These are phyloP conservation scores for Nesogale talazaci DNA, from an alignment of 2,113 vertebrate species.

Conservation along the genomic window DNA sequence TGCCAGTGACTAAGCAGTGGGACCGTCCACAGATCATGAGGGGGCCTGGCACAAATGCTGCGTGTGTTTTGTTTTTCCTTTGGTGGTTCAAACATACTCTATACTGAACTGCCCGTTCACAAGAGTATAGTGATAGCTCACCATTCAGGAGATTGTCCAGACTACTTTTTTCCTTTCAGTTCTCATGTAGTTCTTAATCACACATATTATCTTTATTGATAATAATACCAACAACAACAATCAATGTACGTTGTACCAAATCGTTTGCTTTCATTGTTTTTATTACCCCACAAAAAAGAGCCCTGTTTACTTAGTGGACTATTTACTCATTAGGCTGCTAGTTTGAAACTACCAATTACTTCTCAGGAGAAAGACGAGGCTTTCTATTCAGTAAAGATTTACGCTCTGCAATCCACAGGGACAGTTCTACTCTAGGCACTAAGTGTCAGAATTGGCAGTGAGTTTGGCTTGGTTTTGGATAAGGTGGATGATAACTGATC, in stretches of 20 bases:
- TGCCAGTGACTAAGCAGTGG: background rate
- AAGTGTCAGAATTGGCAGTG: too few species aligned
- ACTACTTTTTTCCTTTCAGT: conserved; percentile 28
- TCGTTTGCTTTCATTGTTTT: conserved; percentile 51
- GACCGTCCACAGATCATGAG: background rate
- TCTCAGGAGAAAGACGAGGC: too few species aligned
- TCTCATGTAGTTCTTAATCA: background rate
- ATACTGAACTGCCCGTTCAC: background rate
- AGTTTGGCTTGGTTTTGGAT: too few species aligned
- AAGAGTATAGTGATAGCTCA: conserved; percentile 37
- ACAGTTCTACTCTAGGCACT: too few species aligned
- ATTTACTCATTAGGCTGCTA: too few species aligned
- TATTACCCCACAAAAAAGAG: background rate
- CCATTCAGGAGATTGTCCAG: conserved; percentile 53
- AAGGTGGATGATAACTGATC: background rate
- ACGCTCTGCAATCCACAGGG: too few species aligned
- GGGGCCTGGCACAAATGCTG: conserved; percentile 8
- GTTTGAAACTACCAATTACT: too few species aligned
- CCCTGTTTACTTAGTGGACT: too few species aligned
- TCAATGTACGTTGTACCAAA: background rate
- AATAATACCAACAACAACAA: background rate
- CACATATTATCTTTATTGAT: conserved; percentile 31
- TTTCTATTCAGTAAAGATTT: too few species aligned
- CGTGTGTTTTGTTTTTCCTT: conserved; percentile 6
- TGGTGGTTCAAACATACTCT: background rate